A percentile compares a stretch with the other conserved stretches of the same genome.
These are phyloP conservation scores for Fringilla coelebs DNA, from an alignment of 2,797 vertebrate genomes.

Conservation along the genomic window DNA sequence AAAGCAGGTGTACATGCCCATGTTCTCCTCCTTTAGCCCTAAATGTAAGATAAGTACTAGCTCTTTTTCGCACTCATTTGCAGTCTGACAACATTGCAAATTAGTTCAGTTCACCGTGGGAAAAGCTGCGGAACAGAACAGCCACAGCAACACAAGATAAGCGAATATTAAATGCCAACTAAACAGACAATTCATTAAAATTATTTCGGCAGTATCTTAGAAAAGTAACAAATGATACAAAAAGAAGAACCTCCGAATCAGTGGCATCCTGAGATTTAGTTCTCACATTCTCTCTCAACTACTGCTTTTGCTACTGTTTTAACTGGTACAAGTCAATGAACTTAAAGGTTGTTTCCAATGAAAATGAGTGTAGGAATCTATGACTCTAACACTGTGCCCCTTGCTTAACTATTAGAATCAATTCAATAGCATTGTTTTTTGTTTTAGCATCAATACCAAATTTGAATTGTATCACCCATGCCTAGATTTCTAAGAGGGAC, in stretches of 20 bases:
- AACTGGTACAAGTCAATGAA: background rate
- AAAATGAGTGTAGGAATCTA: background rate
- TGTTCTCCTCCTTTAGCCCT: background rate
- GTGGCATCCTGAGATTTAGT: background rate
- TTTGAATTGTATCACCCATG: background rate
- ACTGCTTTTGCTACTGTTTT: background rate
- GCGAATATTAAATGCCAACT: background rate
- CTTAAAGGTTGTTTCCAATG: background rate
- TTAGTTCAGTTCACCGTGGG: background rate
- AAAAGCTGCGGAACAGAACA: background rate
- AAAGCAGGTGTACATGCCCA: background rate
- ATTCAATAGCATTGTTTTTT: background rate
- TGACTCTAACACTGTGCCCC: background rate
- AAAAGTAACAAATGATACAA: background rate
- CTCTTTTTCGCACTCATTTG: background rate
- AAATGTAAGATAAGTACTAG: background rate
- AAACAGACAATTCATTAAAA: background rate
- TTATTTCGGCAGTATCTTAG: background rate
- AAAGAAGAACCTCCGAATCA: background rate
- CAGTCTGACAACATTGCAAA: background rate
- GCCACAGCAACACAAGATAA: background rate
- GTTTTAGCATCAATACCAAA: background rate
- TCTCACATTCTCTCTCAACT: background rate
- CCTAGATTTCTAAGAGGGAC: background rate
- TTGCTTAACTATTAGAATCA: background rate